These are phyloP conservation scores for Phortica okadai DNA, from an alignment of 2,888 invertebrate genomes.

Conservation along the genomic window DNA sequence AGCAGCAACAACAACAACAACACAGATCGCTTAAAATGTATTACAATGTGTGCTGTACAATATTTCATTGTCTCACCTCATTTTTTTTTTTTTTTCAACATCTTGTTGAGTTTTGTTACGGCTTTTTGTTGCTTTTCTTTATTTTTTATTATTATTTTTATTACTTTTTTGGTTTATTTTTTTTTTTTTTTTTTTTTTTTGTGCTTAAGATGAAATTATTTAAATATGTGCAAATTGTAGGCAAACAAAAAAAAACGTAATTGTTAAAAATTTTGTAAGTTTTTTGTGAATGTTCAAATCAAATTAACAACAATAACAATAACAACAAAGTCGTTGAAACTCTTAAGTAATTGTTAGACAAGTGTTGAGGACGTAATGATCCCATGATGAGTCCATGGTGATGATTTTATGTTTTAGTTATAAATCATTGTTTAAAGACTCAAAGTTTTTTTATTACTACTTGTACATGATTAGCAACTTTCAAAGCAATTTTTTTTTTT, in stretches of 20 bases:
- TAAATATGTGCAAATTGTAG: background rate
- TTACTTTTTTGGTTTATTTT: background rate
- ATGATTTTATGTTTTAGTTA: too few species aligned
- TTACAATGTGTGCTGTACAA: background rate
- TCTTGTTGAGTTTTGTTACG: background rate
- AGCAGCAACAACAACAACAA: background rate
- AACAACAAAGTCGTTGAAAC: background rate
- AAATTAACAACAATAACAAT: background rate
- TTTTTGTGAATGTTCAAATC: background rate
- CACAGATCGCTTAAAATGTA: background rate
- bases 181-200: background rate
- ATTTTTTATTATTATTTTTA: too few species aligned
- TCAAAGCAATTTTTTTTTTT: too few species aligned
- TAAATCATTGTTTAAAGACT: too few species aligned
- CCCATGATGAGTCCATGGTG: too few species aligned
- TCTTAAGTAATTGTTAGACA: too few species aligned
- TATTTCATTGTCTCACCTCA: background rate
- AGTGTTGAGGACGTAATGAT: too few species aligned
- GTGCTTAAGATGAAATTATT: background rate
- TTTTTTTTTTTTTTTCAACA: background rate
- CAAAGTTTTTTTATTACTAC: too few species aligned
- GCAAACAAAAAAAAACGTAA: background rate
- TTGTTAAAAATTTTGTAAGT: background rate
- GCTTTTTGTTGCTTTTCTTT: background rate
- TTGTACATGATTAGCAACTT: too few species aligned